Evolutionary conservation across 1,140 invertebrate species (phyloP), one percentile per base, ranked within the genome.

Genomic region (Diprion similis): DNA sequence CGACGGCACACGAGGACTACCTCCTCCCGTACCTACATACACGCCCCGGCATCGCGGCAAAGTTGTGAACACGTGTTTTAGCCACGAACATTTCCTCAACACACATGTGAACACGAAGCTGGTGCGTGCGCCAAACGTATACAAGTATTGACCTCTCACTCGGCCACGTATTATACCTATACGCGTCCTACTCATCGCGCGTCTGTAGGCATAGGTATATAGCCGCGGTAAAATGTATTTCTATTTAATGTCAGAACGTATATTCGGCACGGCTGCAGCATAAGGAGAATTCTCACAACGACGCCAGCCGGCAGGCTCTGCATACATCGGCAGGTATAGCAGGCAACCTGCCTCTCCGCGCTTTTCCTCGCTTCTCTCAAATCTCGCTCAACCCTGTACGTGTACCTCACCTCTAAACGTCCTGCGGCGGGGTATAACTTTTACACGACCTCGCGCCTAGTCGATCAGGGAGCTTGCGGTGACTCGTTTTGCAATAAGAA

Each of bases 81-180:
- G 76, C 71, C 76, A 74, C 79, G 73, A 79, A 80, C 76, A 78
- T 81, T 78, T 79, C 79, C 80, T 78, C 73, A 75, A 77, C 79
- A 76, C 72, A 82, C 80, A 80, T 79, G 79, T 78, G 80, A 82
- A 82, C 80, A 77, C 75, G 78, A 76, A 74, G 75, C 68, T 18
- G 80, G 81, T 78, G 80, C 81, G 81, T 82, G 81, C 79, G 76
- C 76, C 79, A 78, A 79, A 76, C 77, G 74, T 82, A 82, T 77
- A 82, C 80, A 78, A 80, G 68, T 70, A 66, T 69, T 69, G 70
- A 69, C 70, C 66, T 72, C 24, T 37, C 17, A 48, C 59, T 47
- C 18, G n/a, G 3, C 17, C 11, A 48, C 46, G 66, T 47, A 2
- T 48, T 8, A 51, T n/a, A 10, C 45, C 1, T 19, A 46, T n/a